Evolutionary conservation across 2,797 vertebrate genomes (phyloP).

Genomic region (Ctenochaetus hawaiiensis): DNA sequence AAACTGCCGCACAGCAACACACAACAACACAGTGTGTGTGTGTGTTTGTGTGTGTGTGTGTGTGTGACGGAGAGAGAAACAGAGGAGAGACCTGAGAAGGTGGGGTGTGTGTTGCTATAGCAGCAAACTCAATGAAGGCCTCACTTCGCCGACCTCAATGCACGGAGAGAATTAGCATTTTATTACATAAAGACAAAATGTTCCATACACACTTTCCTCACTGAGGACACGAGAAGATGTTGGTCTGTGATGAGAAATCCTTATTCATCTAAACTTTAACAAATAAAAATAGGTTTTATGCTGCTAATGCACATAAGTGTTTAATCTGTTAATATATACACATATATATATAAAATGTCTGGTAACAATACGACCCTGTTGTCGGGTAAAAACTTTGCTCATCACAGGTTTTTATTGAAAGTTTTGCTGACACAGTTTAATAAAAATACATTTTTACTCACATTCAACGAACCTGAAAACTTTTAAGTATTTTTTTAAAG

Average conservation of each 20-base stretch:
- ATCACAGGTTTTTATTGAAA: neutral
- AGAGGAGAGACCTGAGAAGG: slow-evolving; percentile 50
- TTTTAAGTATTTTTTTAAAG: neutral
- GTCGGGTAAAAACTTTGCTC: neutral
- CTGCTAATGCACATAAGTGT: neutral
- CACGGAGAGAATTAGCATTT: slow-evolving; percentile 53
- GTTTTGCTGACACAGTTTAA: too few relatives aligned
- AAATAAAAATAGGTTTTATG: neutral
- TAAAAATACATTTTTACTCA: too few relatives aligned
- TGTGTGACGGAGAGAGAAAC: slow-evolving; percentile 29
- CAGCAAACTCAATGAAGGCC: slow-evolving; percentile 59
- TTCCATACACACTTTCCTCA: slow-evolving; percentile 41
- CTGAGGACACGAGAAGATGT: slow-evolving; percentile 20
- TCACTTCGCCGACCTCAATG: slow-evolving; percentile 30
- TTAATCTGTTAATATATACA: too few relatives aligned
- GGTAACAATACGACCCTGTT: neutral
- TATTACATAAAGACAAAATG: slow-evolving; percentile 65
- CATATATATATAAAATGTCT: neutral
- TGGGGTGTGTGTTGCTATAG: slow-evolving; percentile 62
- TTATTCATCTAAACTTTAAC: slow-evolving; percentile 17
- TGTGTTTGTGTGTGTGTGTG: slow-evolving; percentile 64
- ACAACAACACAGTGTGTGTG: slow-evolving; percentile 56
- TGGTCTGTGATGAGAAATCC: slow-evolving; percentile 3
- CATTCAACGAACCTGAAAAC: too few relatives aligned
- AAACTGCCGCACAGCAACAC: slow-evolving; percentile 83